Conservation (phyloP, 2,888 invertebrate genomes). For the Leptinotarsa juncta region DNA sequence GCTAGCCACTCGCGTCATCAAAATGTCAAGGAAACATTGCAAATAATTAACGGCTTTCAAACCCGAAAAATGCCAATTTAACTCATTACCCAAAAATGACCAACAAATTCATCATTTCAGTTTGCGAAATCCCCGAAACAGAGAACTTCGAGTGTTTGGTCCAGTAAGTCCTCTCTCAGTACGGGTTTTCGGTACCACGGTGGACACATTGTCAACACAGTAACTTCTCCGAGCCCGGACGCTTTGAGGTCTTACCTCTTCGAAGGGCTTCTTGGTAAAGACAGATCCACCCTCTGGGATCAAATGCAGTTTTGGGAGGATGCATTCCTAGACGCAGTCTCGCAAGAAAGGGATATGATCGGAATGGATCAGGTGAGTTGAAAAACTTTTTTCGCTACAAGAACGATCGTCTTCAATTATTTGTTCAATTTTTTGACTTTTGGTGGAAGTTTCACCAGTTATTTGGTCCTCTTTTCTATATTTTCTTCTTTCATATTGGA, state of each 20-base stretch:
- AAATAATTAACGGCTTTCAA: no score
- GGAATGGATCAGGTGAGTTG: slow-evolving; percentile 92
- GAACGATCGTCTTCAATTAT: no score
- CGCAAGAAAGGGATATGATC: slow-evolving; percentile 97
- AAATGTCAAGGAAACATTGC: no score
- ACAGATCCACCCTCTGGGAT: slow-evolving; percentile 92
- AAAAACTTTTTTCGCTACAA: background rate
- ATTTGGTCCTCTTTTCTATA: no score
- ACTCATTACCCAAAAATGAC: no score
- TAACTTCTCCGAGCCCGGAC: slow-evolving; percentile 90
- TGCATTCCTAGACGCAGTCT: slow-evolving; percentile 96
- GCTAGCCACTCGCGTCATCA: no score
- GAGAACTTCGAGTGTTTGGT: slow-evolving; percentile 90
- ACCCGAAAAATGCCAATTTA: no score
- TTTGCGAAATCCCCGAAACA: slow-evolving; percentile 80
- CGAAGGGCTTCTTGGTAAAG: slow-evolving; percentile 87
- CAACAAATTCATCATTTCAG: slow-evolving; percentile 62
- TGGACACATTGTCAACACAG: slow-evolving; percentile 85
- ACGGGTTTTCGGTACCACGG: slow-evolving; percentile 89
- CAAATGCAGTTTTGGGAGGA: slow-evolving; percentile 99
- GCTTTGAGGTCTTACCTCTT: slow-evolving; percentile 90
- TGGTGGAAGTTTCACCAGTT: no score
- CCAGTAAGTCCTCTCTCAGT: slow-evolving; percentile 89
- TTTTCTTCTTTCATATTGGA: no score
- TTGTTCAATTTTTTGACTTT: no score